Base-by-base conservation (phyloP, 2,113 vertebrate species). In the Hippolais icterina region DNA sequence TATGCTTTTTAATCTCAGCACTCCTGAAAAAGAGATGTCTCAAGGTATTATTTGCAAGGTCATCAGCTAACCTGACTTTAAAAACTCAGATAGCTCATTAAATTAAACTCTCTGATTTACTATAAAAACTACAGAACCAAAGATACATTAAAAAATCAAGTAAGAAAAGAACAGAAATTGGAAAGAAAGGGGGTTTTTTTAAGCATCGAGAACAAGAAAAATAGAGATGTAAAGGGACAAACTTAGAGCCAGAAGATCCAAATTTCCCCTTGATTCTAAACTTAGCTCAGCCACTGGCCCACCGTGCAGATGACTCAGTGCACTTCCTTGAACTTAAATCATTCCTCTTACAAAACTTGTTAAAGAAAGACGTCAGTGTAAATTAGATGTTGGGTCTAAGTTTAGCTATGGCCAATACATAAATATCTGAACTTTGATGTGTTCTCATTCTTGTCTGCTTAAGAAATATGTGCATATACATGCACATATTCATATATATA, bases 321-420 rank as follows among this genome's bases (percentile, higher is more conserved):
- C 81, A 97, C 96, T 97, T 98, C 97, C 97, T 97, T 97, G 98
- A 96, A 98, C 97, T 98, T 98, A 98, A 98, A 98, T 98, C 97
- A 98, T 98, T 95, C 94, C 74, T 98, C 97, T 97, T 97, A 97
- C 97, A 98, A 98, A 98, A 98, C 98, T 98, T 98, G 98, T 98
- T 98, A 98, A 97, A 97, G 98, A 98, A 98, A 98, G 97, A 98
- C 97, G 97, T 98, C 98, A 98, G 96, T 97, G 97, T 96, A 98
- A 98, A 98, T 98, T 98, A 97, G 97, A 98, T 98, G 97, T 97
- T 98, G 97, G 90, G 83, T 94, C 98, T 98, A 98, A 98, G 97
- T 98, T 98, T 98, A 98, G 97, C 94, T 95, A 47, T 94, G 91
- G 80, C 96, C 78, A 37, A 88, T 92, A 97, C 94, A 97, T 97